Conservation (phyloP, 2,797 vertebrate genomes). For the Coracias cyanogaster region DNA sequence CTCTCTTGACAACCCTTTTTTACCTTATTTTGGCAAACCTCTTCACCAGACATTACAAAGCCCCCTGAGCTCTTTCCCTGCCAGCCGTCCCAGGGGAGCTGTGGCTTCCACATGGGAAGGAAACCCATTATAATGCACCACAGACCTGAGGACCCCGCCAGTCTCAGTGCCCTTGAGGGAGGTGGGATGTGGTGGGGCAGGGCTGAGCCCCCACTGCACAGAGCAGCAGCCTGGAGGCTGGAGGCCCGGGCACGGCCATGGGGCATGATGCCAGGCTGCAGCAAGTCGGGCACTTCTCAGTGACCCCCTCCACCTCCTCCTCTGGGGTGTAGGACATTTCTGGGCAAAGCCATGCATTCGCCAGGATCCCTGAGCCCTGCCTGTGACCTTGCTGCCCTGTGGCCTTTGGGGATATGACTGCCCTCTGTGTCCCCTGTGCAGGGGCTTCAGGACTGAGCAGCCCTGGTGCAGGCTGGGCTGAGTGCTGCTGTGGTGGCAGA, state of each 20-base stretch:
- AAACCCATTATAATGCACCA: accelerated
- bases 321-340: not conserved
- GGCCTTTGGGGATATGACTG: not conserved
- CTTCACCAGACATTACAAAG: accelerated
- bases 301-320: not conserved
- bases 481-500: not conserved
- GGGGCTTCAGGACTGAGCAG: not conserved
- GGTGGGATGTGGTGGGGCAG: not conserved
- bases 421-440: accelerated
- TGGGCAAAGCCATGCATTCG: not conserved
- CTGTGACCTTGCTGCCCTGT: accelerated
- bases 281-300: not conserved
- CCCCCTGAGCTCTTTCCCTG: not conserved
- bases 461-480: not conserved
- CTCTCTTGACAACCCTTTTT: not conserved
- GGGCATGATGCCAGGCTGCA: not conserved
- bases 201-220: accelerated
- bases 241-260: accelerated
- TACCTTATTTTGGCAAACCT: not conserved
- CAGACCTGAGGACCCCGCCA: accelerated
- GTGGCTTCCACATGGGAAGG: not conserved
- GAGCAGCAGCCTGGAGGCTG: not conserved
- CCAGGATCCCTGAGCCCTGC: not conserved
- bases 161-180: accelerated
- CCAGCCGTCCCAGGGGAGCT: accelerated